Evolutionary conservation across 2,113 vertebrate species (phyloP).

Genomic region (Danio rerio): DNA sequence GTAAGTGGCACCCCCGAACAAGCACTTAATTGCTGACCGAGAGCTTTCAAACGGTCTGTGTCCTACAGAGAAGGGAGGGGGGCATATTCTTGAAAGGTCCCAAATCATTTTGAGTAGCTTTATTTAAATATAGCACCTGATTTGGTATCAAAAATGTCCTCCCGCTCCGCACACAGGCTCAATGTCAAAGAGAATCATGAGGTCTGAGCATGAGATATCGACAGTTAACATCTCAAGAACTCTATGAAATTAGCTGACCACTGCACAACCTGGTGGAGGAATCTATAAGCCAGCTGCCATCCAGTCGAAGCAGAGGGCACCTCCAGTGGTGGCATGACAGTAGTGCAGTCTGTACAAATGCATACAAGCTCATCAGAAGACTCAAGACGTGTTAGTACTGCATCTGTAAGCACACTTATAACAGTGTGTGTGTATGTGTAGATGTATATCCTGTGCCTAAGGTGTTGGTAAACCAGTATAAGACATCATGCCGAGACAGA

Average conservation of each 20-base stretch:
- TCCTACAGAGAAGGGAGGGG: constrained; percentile 17
- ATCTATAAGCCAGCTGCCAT: constrained; percentile 49
- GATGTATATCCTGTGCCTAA: constrained; percentile 69
- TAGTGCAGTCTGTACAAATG: constrained; percentile 55
- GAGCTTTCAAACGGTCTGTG: constrained; percentile 20
- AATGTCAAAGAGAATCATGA: constrained; percentile 49
- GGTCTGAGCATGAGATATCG: constrained; percentile 42
- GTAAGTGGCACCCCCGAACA: constrained; percentile 32
- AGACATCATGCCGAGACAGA: constrained; percentile 78
- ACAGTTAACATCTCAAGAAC: neutral
- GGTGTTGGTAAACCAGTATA: constrained; percentile 66
- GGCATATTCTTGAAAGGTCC: constrained; percentile 34
- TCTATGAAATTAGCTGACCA: constrained; percentile 57
- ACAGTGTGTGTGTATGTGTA: constrained; percentile 52
- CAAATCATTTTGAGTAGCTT: constrained; percentile 64
- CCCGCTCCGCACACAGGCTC: constrained; percentile 49
- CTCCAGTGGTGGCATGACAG: constrained; percentile 63
- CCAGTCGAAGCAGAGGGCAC: constrained; percentile 46
- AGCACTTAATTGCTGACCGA: constrained; percentile 15
- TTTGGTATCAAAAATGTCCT: constrained; percentile 58
- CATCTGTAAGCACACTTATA: constrained; percentile 17
- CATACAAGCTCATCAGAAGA: constrained; percentile 49
- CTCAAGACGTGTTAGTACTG: neutral
- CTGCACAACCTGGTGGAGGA: constrained; percentile 43
- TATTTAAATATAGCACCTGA: constrained; percentile 77